Conservation (phyloP, 1,140 invertebrate genomes). For the Dendroctonus ponderosae region DNA sequence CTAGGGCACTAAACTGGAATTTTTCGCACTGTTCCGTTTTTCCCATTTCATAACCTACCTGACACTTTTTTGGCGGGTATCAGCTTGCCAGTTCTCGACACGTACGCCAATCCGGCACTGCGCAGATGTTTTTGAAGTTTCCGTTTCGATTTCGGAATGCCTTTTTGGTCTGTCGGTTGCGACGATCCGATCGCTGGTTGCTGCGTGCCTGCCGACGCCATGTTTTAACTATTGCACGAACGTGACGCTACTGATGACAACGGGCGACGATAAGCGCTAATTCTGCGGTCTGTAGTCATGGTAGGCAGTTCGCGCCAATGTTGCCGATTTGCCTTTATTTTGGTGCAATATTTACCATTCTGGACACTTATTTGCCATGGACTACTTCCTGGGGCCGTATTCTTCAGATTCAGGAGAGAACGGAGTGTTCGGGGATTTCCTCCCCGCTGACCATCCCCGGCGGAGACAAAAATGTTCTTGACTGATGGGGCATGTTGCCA, state of each 20-base stretch:
- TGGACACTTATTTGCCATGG: too few species aligned
- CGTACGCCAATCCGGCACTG: conserved; percentile 52
- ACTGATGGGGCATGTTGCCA: too few species aligned
- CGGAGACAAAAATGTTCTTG: too few species aligned
- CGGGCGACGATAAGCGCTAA: background rate
- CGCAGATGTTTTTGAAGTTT: conserved; percentile 53
- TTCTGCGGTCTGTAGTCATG: too few species aligned
- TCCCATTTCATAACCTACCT: conserved; percentile 44
- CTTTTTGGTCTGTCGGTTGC: conserved; percentile 45
- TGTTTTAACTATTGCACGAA: conserved; percentile 24
- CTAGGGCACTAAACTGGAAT: conserved; percentile 29
- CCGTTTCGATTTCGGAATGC: conserved; percentile 49
- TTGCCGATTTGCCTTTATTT: too few species aligned
- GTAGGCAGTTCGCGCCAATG: too few species aligned
- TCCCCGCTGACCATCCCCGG: too few species aligned
- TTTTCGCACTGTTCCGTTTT: conserved; percentile 16
- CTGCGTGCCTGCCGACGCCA: conserved; percentile 24
- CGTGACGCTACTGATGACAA: conserved; percentile 29
- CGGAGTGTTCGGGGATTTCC: too few species aligned
- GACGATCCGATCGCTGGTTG: conserved; percentile 35
- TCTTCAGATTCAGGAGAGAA: too few species aligned
- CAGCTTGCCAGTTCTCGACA: conserved; percentile 52
- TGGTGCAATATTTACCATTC: too few species aligned
- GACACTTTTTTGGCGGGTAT: conserved; percentile 53
- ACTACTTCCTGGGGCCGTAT: too few species aligned